Base-by-base conservation (phyloP, 2,888 invertebrate genomes). In the Chesias legatella region DNA sequence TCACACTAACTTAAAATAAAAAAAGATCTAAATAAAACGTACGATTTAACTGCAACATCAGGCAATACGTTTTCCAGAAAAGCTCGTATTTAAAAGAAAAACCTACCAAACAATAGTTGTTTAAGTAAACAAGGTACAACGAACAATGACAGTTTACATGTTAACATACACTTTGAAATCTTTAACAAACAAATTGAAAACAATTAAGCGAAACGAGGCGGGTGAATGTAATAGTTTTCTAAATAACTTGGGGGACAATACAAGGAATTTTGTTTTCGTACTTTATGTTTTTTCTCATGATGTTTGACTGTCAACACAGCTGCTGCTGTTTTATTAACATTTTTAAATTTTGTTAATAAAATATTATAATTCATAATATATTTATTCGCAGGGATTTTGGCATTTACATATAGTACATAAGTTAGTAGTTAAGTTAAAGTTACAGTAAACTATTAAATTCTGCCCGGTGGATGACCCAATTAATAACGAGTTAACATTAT, bases 141-240 rank as follows among this genome's bases (percentile, higher is more conserved):
- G 78, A 82, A 84, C 84, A 84, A 85, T 81, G 82, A 69, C 60
- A 73, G 84, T 84, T 83, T 84, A 79, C 80, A 75, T 75, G 76
- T 77, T 43, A 43, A 33, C 43, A 27, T 41, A 37, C 36, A 41
- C 40, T 74, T 74, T 72, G 71, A 74, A 73, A 73, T 75, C 67
- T 65, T 68, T 46, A 67, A 67, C 72, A 77, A 74, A 73, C 74
- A 73, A 68, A 67, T 60, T 54, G 60, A 62, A 58, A 67, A 70
- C 69, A 72, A 66, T 66, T 43, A 33, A 39, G 40, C 31, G 33
- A 45, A 40, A 30, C 53, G 58, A 63, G 54, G 54, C 61, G 46
- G 47, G 46, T 73, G 67, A 70, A 55, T 63, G 51, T 51, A 50
- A 58, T 56, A 66, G 73, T 79, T 82, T 80, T 81, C 73, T 73